Base-by-base conservation (phyloP, 2,113 vertebrate species). In the Litocranius walleri region DNA sequence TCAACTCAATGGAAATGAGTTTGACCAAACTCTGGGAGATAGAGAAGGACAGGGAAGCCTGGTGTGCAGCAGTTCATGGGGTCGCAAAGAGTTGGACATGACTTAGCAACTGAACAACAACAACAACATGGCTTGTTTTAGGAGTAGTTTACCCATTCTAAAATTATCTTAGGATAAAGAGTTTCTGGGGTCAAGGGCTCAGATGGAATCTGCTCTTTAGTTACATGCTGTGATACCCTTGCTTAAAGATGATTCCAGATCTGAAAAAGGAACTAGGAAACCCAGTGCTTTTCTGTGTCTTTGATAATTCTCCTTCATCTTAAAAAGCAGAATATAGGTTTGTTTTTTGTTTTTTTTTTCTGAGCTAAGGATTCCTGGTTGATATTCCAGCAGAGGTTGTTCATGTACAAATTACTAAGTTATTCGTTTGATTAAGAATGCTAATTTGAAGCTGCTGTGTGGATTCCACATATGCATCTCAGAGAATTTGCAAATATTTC, bases 391-490 rank as follows among this genome's bases (percentile, higher is more conserved):
- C 40, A 90, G 86, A 61, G 45, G 16, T 85, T 88, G 7, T 91
- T 95, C 78, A 94, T 23, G 17, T 91, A 95, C 16, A 97, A 88
- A 96, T 59, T 59, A 62, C 59, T 82, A 92, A 93, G 25, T n/a
- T n/a, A n/a, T n/a, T n/a, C n/a, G n/a, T 92, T 97, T 82, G 80
- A 97, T 96, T 97, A 97, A 92, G 82, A 84, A 91, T 81, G 33
- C 87, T 95, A 94, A 93, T 77, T 95, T 87, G 85, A 77, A 62
- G 43, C 36, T 93, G 64, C 56, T 87, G 9, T 48, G 64, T 57
- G 14, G 17, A 61, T 95, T 91, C 48, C 7, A 43, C 23, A 61
- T 3, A 29, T 9, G 23, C 43, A 81, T 29, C 25, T 88, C 43
- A 40, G 67, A 61, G 82, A 88, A 50, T 93, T 64, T 57, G 59